Evolutionary conservation across 1,140 invertebrate genomes (phyloP), one percentile per base, ranked within the genome.

Genomic region (Drosophila bocqueti): DNA sequence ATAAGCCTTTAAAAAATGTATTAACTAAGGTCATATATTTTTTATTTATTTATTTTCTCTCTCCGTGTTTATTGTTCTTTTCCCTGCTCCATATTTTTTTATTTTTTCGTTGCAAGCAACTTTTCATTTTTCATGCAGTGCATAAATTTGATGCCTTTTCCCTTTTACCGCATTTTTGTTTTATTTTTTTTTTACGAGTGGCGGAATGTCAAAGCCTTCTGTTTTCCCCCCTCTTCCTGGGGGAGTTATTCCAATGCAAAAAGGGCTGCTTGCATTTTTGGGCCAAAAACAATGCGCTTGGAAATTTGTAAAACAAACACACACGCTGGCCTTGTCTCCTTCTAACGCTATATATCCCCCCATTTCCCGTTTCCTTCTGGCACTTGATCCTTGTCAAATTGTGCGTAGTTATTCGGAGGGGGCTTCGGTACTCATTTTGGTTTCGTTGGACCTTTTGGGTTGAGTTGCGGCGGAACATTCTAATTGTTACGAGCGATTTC

Each of bases 221-320:
- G n/a, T 46, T 54, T 18, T 2, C 1, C 26, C 16, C 60, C 67
- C 36, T 34, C n/a, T 10, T 13, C 52, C 34, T 42, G 16, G 36
- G 55, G 18, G 36, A 65, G 45, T 46, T 67, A 49, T 47, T 64
- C 43, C 42, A 34, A 69, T 69, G 67, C 65, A 60, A 72, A 73
- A 47, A 40, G 42, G 29, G 57, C 21, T 72, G 68, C 76, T 74
- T 82, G 72, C 42, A 79, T 82, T 81, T 83, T 83, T 40, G 52
- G 63, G 45, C 38, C n/a, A 61, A 79, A 61, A 79, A 83, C 80
- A 89, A 87, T 89, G 84, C 73, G 68, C 65, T 80, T 46, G 36
- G 50, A 79, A 79, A 81, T 90, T 90, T 80, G 63, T 73, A 84
- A 89, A 79, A 90, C 81, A 79, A 90, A 89, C 85, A 82, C 72